Base-by-base conservation (phyloP, 2,797 vertebrate genomes). In the Melanotaenia trifasciata region DNA sequence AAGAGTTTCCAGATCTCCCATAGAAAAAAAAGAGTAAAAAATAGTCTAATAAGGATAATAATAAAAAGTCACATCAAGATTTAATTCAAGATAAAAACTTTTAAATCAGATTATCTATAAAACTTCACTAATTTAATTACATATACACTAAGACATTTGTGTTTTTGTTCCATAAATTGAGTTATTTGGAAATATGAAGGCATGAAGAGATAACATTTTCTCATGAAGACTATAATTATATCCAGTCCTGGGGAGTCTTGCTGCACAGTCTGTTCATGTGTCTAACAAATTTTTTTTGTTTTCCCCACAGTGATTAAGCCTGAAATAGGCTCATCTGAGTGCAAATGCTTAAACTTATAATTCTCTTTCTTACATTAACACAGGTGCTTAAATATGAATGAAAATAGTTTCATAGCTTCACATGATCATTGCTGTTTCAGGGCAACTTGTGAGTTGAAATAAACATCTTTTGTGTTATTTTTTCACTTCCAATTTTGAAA, bases 191-290 rank as follows among this genome's bases (percentile, higher is more conserved):
- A 63, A 79, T 14, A 64, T 64, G 38, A 56, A 58, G n/a, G 58
- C 33, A 32, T 3, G 51, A 22, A 72, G 32, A 65, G 10, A 54
- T 43, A 67, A 32, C 62, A 1, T 50, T 79, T 71, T 65, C 13
- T 67, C 64, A 70, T 59, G 30, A 70, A 47, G 26, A 62, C 40
- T 36, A 16, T 67, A 33, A 61, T 60, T 24, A 67, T 57, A 61
- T 74, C 35, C 20, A 47, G 59, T 62, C 64, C 70, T 58, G 50
- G 74, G 93, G 93, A 93, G 90, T 93, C 94, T 94, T 95, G 95
- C 91, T 94, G 35, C 93, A 78, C 66, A 58, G 65, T 76, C 74
- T 77, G 33, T 79, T 79, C 1, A 73, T 57, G 38, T 59, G 56
- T 64, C 64, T 76, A 71, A 76, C 64, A 0, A 73, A 76, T 28